These are phyloP conservation scores for Neodontobutis hainanensis DNA, from an alignment of 2,113 vertebrate species.

Conservation along the genomic window DNA sequence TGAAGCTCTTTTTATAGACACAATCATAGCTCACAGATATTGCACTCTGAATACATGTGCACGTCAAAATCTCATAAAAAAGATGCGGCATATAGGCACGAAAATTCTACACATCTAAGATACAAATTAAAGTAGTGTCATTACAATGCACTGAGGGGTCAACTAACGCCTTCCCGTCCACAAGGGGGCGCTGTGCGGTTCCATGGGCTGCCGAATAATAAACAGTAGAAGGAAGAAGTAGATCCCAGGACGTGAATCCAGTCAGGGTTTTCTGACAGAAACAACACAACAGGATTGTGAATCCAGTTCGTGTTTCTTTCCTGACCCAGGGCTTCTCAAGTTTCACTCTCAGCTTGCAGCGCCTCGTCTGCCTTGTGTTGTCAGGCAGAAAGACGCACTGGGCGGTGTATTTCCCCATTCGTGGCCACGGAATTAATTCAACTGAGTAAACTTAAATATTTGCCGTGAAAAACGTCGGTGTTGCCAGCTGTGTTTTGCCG, in stretches of 20 bases:
- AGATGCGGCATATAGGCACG: too few relatives aligned
- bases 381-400: conserved; percentile 63
- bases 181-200: too few relatives aligned
- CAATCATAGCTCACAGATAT: too few relatives aligned
- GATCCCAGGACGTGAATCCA: background rate
- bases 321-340: conserved; percentile 29
- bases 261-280: background rate
- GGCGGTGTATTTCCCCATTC: conserved; percentile 41
- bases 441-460: background rate
- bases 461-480: background rate
- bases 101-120: too few relatives aligned
- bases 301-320: conserved; percentile 47
- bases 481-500: background rate
- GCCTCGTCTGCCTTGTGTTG: conserved; percentile 57
- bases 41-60: too few relatives aligned
- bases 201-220: background rate
- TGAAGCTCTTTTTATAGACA: too few relatives aligned
- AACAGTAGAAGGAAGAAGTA: background rate
- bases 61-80: too few relatives aligned
- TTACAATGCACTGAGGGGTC: too few relatives aligned
- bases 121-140: too few relatives aligned
- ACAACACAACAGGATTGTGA: background rate
- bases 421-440: background rate
- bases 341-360: conserved; percentile 46
- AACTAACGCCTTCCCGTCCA: too few relatives aligned